These are phyloP conservation scores for Spilarctia lutea DNA, from an alignment of 2,888 invertebrate species.

Conservation along the genomic window DNA sequence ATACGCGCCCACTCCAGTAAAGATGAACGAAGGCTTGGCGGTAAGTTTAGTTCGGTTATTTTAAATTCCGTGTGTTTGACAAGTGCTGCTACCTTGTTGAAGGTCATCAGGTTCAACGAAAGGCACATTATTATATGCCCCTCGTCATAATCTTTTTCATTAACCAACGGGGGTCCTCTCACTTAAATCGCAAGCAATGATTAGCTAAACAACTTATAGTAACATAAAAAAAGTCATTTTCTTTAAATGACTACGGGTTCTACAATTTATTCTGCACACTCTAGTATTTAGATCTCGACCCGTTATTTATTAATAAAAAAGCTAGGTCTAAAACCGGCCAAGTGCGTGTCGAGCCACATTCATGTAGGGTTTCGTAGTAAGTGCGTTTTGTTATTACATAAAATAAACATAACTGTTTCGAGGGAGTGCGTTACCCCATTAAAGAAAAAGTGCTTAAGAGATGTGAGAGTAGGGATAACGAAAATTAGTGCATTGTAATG, in stretches of 20 bases:
- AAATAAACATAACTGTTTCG: too few relatives aligned
- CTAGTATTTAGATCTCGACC: background rate
- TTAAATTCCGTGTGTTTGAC: slow-evolving; percentile 50
- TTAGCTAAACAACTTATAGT: background rate
- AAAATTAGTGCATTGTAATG: too few relatives aligned
- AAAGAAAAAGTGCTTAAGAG: too few relatives aligned
- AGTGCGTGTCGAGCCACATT: too few relatives aligned
- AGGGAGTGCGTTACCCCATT: too few relatives aligned
- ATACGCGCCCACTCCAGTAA: slow-evolving; percentile 12
- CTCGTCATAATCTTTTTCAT: slow-evolving; percentile 55
- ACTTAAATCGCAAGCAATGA: slow-evolving; percentile 1
- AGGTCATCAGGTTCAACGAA: slow-evolving; percentile 53
- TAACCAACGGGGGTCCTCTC: slow-evolving; percentile 36
- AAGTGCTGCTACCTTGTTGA: slow-evolving; percentile 57
- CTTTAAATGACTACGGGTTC: background rate
- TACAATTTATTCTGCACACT: background rate
- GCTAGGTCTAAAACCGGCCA: too few relatives aligned
- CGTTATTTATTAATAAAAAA: too few relatives aligned
- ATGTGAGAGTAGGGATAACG: too few relatives aligned
- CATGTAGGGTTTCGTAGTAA: too few relatives aligned
- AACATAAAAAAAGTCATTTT: background rate
- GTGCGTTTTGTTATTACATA: too few relatives aligned
- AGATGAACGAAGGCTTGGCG: slow-evolving; percentile 27
- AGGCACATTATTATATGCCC: slow-evolving; percentile 70
- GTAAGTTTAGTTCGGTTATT: slow-evolving; percentile 53